Evolutionary conservation across 37 sponge, comb jelly and placozoan species (phyloP), one percentile per base, ranked within the genome.

Genomic region (Oscarella lobularis): DNA sequence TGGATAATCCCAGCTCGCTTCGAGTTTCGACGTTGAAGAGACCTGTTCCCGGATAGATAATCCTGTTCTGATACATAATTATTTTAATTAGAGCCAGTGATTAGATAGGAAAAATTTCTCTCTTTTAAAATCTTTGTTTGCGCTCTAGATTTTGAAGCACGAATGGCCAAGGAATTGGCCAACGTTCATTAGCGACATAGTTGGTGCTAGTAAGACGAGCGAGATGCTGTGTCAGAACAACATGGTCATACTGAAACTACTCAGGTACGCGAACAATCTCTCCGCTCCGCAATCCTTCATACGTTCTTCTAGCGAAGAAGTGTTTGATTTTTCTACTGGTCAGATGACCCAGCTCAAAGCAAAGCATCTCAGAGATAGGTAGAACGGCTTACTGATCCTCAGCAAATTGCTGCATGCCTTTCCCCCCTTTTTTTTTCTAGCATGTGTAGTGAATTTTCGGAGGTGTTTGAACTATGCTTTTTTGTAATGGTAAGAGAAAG

Each of bases 121-220:
- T n/a, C n/a, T n/a, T n/a, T n/a, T 48, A 20, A 48, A 9, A 48
- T 27, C 60, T 20, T 48, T 48, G 14, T 48, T 20, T 27, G 20
- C 20, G 9, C 35, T 80, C 39, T 78, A 98, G 95, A 98, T 98
- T 32, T 90, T 98, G 68, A 98, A 98, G 83, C 89, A 98, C 54
- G 99, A 98, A 72, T 98, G 99, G 99, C 99, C 99, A 6, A 72
- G 84, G 41, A 82, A 98, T 60, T 98, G 99, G 99, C 92, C 99
- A 0, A 84, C 88, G 0, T 95, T 98, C 38, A 94, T 98, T 33
- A 72, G 78, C 67, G 99, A 98, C 38, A 84, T 98, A 4, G 95
- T 94, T 38, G 99, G 99, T 4, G 85, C 99, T 20, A 91, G 92
- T 74, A 90, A 86, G 67, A 89, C 92, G 2, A 85, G 85, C 48